Percentiles rank a stretch among this genome's conserved stretches.
phyloP scores from a whole-genome alignment of 2,888 invertebrate species.

The Oeneis ivallda region DNA sequence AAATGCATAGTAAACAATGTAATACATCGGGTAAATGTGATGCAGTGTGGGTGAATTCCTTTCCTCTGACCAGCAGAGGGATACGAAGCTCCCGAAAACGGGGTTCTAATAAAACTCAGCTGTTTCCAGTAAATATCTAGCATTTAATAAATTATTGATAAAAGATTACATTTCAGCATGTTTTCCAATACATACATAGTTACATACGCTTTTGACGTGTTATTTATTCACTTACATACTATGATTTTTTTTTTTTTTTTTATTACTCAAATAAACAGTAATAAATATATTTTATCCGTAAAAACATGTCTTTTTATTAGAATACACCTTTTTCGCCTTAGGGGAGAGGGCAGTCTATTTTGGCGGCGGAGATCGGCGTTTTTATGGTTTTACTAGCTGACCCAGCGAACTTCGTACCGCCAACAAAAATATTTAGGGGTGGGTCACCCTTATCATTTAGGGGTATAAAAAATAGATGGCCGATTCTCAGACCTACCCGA shows the following conservation, averaged over 20 bases:
- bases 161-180: conserved; percentile 36
- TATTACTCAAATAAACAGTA: conserved; percentile 53
- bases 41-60: conserved; percentile 63
- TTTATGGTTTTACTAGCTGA: no score
- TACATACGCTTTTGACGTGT: conserved; percentile 30
- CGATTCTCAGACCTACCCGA: no score
- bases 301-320: conserved; percentile 19
- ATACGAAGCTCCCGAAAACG: conserved; percentile 66
- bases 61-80: conserved; percentile 78
- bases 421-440: no score
- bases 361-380: no score
- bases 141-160: conserved; percentile 28
- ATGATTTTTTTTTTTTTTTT: conserved; percentile 70
- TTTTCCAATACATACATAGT: conserved; percentile 26
- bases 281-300: conserved; percentile 61
- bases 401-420: no score
- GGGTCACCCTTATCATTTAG: no score
- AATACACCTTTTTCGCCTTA: no score
- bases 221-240: conserved; percentile 46
- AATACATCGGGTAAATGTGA: conserved; percentile 29
- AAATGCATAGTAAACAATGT: conserved; percentile 20
- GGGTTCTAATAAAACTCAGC: conserved; percentile 33
- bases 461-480: no score
- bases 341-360: no score
- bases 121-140: conserved; percentile 26